Evolutionary conservation across 2,797 vertebrate genomes (phyloP), one percentile per base, ranked within the genome.

Genomic region (Paedocypris micromegethes): DNA sequence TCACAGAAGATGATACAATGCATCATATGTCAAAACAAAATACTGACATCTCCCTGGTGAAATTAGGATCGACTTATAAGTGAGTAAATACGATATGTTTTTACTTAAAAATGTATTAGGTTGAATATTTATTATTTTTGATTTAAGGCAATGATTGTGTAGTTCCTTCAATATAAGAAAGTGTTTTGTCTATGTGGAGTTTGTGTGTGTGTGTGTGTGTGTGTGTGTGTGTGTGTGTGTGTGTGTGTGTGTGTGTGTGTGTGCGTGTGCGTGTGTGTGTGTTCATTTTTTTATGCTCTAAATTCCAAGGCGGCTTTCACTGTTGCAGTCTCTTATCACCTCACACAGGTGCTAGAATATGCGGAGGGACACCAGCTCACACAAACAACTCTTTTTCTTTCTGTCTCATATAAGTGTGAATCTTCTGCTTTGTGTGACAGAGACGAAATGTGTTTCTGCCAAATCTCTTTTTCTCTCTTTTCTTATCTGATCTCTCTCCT

Each of bases 271-370:
- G 51, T 47, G 49, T 56, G 70, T 65, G 47, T 66, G 66, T 82
- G 75, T 81, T 83, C 73, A 75, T 62, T 72, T 60, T 63, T 57
- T 23, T 23, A 65, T 65, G 66, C 75, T 77, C 74, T 77, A 77
- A 75, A 68, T 70, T 83, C 68, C 79, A 66, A 81, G 83, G 82
- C 74, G 69, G 77, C 79, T 80, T 77, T 80, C 47, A 49, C 78
- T 72, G 76, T 42, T 63, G 58, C 65, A 78, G 73, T 80, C 72
- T 76, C 83, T 85, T 84, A 84, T 88, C 82, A 85, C 75, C 73
- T 76, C 76, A 77, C 79, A 84, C 84, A 86, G 82, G 78, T 73
- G 74, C 9, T 70, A 56, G 40, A 70, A 63, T 50, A 57, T 51
- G 40, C 46, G 47, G 49, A 57, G 39, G 63, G 60, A 46, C 54